Evolutionary conservation across 1,140 invertebrate species (phyloP).

Genomic region (Megalonaias nervosa): DNA sequence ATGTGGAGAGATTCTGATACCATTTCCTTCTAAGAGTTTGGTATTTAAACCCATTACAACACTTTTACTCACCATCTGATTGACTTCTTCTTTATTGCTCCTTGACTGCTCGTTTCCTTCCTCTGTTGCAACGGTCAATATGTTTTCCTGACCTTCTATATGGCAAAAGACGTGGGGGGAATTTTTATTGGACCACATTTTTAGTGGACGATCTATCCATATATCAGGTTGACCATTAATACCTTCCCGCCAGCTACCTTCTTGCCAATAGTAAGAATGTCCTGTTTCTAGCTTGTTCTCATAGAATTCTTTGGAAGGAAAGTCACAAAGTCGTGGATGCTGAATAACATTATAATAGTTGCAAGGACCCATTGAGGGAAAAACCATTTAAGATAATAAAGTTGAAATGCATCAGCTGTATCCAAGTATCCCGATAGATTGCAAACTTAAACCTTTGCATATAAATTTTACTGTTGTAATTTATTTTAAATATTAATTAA

Average conservation of each 20-base stretch:
- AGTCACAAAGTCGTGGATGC: constrained; percentile 57
- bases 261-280: neutral
- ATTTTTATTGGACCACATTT: neutral
- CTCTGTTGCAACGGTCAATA: constrained; percentile 55
- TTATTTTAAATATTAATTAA: no score
- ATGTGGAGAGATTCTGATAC: neutral
- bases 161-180: constrained; percentile 56
- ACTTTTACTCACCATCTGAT: constrained; percentile 50
- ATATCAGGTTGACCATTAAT: no score
- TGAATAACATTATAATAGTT: constrained; percentile 27
- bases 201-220: no score
- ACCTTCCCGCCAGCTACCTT: neutral
- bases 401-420: no score
- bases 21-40: no score
- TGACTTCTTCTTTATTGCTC: constrained; percentile 54
- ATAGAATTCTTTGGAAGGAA: constrained; percentile 61
- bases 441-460: no score
- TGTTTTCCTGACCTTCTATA: constrained; percentile 59
- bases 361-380: no score
- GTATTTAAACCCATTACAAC: neutral
- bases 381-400: no score
- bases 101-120: constrained; percentile 64
- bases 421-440: no score
- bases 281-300: constrained; percentile 39
- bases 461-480: no score